phyloP scores from a whole-genome alignment of 2,888 invertebrate species.

The Zaprionus bogoriensis region DNA sequence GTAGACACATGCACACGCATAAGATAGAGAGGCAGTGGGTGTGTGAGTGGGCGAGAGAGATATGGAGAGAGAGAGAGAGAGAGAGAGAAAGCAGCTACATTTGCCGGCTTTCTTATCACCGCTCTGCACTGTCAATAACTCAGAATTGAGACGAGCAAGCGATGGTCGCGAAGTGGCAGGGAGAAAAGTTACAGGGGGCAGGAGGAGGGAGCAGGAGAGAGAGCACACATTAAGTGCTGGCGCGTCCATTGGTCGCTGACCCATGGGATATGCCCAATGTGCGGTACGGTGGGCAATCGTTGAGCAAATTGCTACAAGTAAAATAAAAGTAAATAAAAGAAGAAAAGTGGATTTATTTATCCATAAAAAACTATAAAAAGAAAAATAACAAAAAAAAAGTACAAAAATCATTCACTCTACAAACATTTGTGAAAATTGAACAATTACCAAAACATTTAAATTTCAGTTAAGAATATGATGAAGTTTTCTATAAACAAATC shows the following conservation, averaged over 20 bases:
- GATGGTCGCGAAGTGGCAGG: no score
- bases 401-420: neutral
- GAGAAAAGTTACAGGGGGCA: neutral
- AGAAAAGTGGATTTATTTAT: no score
- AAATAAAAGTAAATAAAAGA: neutral
- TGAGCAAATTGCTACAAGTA: neutral
- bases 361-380: no score
- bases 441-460: no score
- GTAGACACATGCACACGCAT: no score
- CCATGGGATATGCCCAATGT: constrained; percentile 1
- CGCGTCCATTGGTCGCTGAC: constrained; percentile 6
- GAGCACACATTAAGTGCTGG: neutral
- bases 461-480: no score
- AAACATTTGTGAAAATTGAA: no score
- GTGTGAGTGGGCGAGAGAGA: no score
- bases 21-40: no score
- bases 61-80: neutral
- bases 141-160: constrained; percentile 20
- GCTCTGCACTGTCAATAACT: constrained; percentile 45
- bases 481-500: no score
- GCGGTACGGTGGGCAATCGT: neutral
- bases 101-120: constrained; percentile 50
- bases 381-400: neutral
- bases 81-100: neutral
- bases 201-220: neutral